phyloP scores from a whole-genome alignment of 2,797 vertebrate genomes.

The Caiman crocodilus region DNA sequence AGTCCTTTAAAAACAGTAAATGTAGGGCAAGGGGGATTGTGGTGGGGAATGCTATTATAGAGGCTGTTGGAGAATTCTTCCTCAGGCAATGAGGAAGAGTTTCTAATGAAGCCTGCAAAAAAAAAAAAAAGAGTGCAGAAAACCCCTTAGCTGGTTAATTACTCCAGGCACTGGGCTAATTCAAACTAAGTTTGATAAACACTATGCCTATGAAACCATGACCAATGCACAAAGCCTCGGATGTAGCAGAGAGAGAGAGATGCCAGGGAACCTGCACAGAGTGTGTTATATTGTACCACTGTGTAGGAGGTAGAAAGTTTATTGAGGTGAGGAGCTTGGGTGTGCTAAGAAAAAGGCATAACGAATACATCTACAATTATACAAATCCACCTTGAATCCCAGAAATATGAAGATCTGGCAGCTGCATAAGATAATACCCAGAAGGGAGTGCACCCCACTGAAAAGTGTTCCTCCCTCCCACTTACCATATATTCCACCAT shows the following conservation, averaged over 20 bases:
- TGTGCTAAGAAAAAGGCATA: neutral
- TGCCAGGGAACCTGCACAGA: neutral
- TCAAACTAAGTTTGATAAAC: too few relatives aligned
- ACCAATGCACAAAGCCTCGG: neutral
- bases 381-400: neutral
- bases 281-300: neutral
- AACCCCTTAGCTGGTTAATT: too few relatives aligned
- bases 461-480: neutral
- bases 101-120: too few relatives aligned
- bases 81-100: too few relatives aligned
- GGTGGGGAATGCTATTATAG: too few relatives aligned
- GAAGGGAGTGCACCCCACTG: neutral
- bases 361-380: neutral
- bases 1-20: too few relatives aligned
- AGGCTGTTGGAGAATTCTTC: too few relatives aligned
- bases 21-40: too few relatives aligned
- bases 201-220: too few relatives aligned
- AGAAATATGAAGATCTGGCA: neutral
- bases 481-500: neutral
- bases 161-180: too few relatives aligned
- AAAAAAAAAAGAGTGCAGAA: too few relatives aligned
- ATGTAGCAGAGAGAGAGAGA: neutral
- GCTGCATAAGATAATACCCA: neutral
- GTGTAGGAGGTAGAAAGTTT: neutral
- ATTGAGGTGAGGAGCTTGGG: accelerated